Evolutionary conservation across 2,113 vertebrate species (phyloP).

Genomic region (Entelurus aequoreus): DNA sequence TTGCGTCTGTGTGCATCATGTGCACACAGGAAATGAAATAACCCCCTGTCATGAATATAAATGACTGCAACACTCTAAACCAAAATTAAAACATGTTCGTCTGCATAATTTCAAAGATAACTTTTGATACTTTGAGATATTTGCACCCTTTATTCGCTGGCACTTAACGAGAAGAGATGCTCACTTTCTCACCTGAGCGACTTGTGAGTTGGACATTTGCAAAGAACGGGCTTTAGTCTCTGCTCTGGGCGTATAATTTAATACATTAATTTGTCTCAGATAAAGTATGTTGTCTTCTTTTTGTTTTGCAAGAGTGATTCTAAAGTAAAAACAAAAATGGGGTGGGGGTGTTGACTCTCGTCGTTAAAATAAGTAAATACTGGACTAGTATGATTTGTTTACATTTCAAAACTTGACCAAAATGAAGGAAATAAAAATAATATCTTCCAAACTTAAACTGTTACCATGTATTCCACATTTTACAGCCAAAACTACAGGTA

Average conservation of each 20-base stretch:
- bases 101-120: constrained; percentile 11
- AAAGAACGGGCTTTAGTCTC: too few relatives aligned
- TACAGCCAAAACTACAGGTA: too few relatives aligned
- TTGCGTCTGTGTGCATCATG: constrained; percentile 2
- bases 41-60: constrained; percentile 11
- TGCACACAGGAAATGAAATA: constrained; percentile 16
- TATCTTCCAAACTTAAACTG: too few relatives aligned
- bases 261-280: neutral
- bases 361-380: constrained; percentile 27
- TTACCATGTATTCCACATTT: too few relatives aligned
- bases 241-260: too few relatives aligned
- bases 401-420: constrained; percentile 9
- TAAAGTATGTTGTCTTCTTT: neutral
- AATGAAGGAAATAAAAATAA: too few relatives aligned
- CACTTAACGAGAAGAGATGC: neutral
- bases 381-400: constrained; percentile 23
- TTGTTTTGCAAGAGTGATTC: constrained; percentile 9
- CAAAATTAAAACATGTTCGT: constrained; percentile 14
- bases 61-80: neutral
- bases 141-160: neutral
- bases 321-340: constrained; percentile 38
- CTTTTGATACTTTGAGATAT: constrained; percentile 3
- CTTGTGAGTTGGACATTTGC: too few relatives aligned
- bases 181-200: too few relatives aligned
- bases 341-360: constrained; percentile 57